Base-by-base conservation (phyloP, 2,797 vertebrate species). In the Galago senegalensis region DNA sequence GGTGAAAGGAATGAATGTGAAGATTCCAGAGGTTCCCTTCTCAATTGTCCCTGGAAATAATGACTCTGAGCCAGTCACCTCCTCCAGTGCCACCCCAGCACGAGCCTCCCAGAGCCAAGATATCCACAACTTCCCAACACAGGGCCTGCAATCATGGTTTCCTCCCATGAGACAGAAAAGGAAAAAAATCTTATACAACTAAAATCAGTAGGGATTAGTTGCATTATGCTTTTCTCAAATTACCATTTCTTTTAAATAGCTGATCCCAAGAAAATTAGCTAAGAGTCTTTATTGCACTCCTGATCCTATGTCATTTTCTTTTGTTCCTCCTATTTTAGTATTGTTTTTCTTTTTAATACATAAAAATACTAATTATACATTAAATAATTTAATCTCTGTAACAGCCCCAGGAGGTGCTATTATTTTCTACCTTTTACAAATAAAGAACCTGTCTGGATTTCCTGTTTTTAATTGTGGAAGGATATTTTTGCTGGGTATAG, bases 81-180 rank as follows among this genome's bases (percentile, higher is more conserved):
- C 3, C 14, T 49, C 37, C 5, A 23, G 53, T n/a, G 16, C 46
- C 8, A 1, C 8, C 9, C 10, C 3, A 65, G 69, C 17, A 17
- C 0, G 0, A 27, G 27, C 70, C 77, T 18, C 40, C 46, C 46
- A 29, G 60, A 49, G 14, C 63, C 21, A 27, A 25, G 75, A 11
- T 0, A 0, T 37, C 46, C 43, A 23, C 18, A 3, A 17, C 34
- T 20, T 75, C 17, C 21, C 5, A 12, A 81, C 21, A 37, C 0
- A 0, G 43, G 13, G 8, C 40, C 58, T 43, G 31, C 2, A 31
- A 5, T 17, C 58, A 21, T 0, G 0, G 40, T 46, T 67, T 70
- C 53, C 73, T 65, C 60, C 14, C 46, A 27, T 2, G 61, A 85
- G 43, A 34, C 25, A 16, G 58, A 0, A 29, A 43, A 73, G 65